These are phyloP conservation scores for Odontesthes bonariensis DNA, from an alignment of 2,113 vertebrate species.

Conservation along the genomic window DNA sequence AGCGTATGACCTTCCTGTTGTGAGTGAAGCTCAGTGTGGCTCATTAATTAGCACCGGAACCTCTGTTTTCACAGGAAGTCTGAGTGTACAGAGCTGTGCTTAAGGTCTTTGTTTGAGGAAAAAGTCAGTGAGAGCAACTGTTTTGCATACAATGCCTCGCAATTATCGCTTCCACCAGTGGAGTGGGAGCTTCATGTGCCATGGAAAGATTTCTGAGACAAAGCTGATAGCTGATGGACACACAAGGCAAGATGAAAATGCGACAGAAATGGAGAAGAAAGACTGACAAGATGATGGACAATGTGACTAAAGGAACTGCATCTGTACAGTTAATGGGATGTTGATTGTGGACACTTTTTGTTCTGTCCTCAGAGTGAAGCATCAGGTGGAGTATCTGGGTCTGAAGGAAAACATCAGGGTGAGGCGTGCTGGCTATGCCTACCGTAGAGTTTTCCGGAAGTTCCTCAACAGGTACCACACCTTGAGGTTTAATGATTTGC, in stretches of 20 bases:
- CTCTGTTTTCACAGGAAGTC: constrained; percentile 73
- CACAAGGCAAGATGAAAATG: background rate
- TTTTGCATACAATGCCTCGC: constrained; percentile 64
- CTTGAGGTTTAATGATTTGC: background rate
- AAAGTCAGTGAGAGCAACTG: constrained; percentile 40
- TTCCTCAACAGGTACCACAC: constrained; percentile 92
- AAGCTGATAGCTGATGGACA: background rate
- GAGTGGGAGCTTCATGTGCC: background rate
- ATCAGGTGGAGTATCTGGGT: constrained; percentile 97
- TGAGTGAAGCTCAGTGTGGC: constrained; percentile 44
- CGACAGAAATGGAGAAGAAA: background rate
- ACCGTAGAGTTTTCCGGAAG: constrained; percentile 93
- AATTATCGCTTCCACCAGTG: constrained; percentile 24
- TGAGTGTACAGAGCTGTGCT: constrained; percentile 53
- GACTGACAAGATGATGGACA: background rate
- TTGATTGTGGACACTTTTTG: background rate
- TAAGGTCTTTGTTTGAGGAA: constrained; percentile 59
- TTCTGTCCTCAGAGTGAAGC: constrained; percentile 88
- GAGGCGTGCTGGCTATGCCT: constrained; percentile 96
- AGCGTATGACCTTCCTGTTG: constrained; percentile 77
- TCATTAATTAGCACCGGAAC: constrained; percentile 72
- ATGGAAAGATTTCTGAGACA: constrained; percentile 12
- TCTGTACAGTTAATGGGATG: background rate
- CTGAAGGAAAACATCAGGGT: constrained; percentile 98
- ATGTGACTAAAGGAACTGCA: constrained; percentile 2